Percentiles rank a stretch among this genome's conserved stretches.
Conservation (phyloP, 2,888 invertebrate species). For the Oscheius sp. region DNA sequence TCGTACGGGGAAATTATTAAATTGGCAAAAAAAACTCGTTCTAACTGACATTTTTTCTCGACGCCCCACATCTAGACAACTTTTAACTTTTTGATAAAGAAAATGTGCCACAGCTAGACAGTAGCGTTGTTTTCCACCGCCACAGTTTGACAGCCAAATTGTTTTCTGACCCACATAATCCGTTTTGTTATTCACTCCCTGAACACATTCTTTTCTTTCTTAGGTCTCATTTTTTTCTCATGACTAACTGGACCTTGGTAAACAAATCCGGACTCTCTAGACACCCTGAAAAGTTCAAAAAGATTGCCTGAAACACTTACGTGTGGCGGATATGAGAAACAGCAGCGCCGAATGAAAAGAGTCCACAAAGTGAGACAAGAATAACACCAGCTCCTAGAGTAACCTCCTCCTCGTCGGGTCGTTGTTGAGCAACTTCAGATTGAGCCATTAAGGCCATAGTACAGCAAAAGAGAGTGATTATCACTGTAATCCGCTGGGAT, state of each 20-base stretch:
- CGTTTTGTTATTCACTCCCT: neutral
- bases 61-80: too few relatives aligned
- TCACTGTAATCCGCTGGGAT: constrained; percentile 48
- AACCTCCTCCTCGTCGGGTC: constrained; percentile 55
- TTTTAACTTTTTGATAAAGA: too few relatives aligned
- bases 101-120: too few relatives aligned
- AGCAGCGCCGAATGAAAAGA: constrained; percentile 55
- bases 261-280: neutral
- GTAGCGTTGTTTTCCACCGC: too few relatives aligned
- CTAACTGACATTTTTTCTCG: too few relatives aligned
- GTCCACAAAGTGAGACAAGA: constrained; percentile 50
- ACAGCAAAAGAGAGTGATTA: constrained; percentile 53
- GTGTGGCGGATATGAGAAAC: constrained; percentile 53
- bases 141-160: too few relatives aligned
- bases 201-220: neutral
- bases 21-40: too few relatives aligned
- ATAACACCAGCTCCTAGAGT: constrained; percentile 58
- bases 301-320: constrained; percentile 35
- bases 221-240: too few relatives aligned
- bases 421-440: constrained; percentile 48
- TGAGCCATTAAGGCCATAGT: constrained; percentile 55
- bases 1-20: too few relatives aligned
- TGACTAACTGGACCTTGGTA: neutral
- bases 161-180: neutral
- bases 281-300: neutral